Evolutionary conservation across 1,140 invertebrate species (phyloP), one percentile per base, ranked within the genome.

Genomic region (Apis dorsata): DNA sequence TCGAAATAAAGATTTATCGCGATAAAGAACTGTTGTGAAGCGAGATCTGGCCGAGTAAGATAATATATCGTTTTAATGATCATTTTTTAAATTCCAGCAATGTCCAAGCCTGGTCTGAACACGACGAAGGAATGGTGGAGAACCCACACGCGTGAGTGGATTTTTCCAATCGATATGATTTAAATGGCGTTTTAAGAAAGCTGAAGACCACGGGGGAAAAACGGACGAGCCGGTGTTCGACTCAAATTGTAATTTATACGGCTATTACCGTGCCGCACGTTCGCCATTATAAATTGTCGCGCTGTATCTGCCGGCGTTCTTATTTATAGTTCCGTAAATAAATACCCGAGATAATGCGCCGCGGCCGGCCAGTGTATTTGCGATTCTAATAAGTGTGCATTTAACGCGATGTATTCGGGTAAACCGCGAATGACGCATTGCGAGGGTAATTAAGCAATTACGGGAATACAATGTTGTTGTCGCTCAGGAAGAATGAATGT

Each of bases 171-270:
- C 75, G 75, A 77, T 77, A 68, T 77, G 63, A 57, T 68, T 77
- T 78, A 68, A 69, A 28, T 24, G 72, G 57, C 72, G 57, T 60
- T 74, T 74, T 74, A 74, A 60, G 72, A 74, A 74, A 28, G 72
- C 72, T 21, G 13, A 34, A 74, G 57, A 44, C 21, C n/a, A 15
- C 17, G 51, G 17, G 9, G 17, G 21, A 17, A n/a, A n/a, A 49
- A 74, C 60, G 13, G 19, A 4, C 34, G 72, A 28, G 15, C 19
- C 21, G 72, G 21, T 74, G 72, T 74, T 44, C 72, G 12, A 17
- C 72, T 60, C 21, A 74, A 74, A 74, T 74, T 74, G 72, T 74
- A 74, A 74, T 74, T 74, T 74, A 74, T 74, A 74, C 72, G 72
- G 72, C 72, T 74, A 74, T 74, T 74, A 74, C 72, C 57, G 57